These are phyloP conservation scores for Drosophila formosana DNA, from an alignment of 2,888 invertebrate genomes.

Conservation along the genomic window DNA sequence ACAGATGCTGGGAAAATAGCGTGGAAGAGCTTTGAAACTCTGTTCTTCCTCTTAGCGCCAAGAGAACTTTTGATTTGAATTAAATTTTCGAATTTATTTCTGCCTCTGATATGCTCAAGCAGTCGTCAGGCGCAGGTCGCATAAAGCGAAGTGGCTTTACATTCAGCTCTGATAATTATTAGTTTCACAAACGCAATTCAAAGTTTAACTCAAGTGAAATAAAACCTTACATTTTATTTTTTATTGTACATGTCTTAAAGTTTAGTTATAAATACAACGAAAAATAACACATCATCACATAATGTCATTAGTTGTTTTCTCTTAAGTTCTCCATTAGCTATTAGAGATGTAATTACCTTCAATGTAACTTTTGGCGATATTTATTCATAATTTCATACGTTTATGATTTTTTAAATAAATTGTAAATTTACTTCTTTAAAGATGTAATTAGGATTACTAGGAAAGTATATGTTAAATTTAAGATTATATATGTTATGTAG, in stretches of 20 bases:
- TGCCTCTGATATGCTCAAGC: conserved; percentile 52
- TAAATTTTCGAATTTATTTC: conserved; percentile 62
- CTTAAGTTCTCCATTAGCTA: too few relatives aligned
- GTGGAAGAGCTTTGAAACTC: conserved; percentile 52
- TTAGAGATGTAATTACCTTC: too few relatives aligned
- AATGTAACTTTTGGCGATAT: too few relatives aligned
- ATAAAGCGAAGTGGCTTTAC: not conserved
- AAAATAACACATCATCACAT: too few relatives aligned
- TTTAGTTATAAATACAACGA: too few relatives aligned
- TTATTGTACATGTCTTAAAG: not conserved
- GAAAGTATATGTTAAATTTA: too few relatives aligned
- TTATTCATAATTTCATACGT: too few relatives aligned
- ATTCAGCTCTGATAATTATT: conserved; percentile 2
- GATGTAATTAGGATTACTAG: too few relatives aligned
- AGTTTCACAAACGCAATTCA: conserved; percentile 7
- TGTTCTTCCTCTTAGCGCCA: conserved; percentile 23
- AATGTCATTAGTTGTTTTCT: too few relatives aligned
- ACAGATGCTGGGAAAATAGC: conserved; percentile 67
- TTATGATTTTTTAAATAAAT: too few relatives aligned
- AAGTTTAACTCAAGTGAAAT: not conserved
- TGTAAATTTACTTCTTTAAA: too few relatives aligned
- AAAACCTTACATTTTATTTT: not conserved
- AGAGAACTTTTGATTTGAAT: conserved; percentile 64
- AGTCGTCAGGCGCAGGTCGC: conserved; percentile 31
- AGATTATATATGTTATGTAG: too few relatives aligned